Percentiles rank a stretch among this genome's conserved stretches.
phyloP scores from a whole-genome alignment of 2,797 vertebrate genomes.

The Eupleurogrammus muticus region DNA sequence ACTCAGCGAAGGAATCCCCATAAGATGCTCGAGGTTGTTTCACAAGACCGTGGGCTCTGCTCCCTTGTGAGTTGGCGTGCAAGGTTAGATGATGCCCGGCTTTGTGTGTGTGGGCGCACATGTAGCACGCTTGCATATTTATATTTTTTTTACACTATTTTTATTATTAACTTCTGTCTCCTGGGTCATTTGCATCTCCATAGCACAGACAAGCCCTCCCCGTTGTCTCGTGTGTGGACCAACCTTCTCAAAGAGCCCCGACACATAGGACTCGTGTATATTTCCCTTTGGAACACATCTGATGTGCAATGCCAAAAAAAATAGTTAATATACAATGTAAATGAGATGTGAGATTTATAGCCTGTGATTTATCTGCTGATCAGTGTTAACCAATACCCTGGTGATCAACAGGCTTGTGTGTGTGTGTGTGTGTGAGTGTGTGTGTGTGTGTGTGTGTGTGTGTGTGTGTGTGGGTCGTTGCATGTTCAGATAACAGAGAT shows the following conservation, averaged over 20 bases:
- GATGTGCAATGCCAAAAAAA: not conserved
- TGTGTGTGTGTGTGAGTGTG: not conserved
- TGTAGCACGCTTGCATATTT: conserved; percentile 37
- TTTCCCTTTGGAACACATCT: not conserved
- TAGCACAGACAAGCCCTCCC: conserved; percentile 13
- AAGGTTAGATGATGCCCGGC: conserved; percentile 60
- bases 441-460: conserved; percentile 15
- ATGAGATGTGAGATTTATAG: not conserved
- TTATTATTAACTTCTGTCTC: conserved; percentile 42
- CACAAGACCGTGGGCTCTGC: conserved; percentile 28
- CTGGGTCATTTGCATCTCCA: conserved; percentile 68
- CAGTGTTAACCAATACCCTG: not conserved
- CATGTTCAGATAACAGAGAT: conserved; percentile 45
- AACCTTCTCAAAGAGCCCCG: not conserved
- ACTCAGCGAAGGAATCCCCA: conserved; percentile 61
- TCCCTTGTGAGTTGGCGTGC: conserved; percentile 60
- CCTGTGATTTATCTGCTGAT: conserved; percentile 6
- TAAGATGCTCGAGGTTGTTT: conserved; percentile 41
- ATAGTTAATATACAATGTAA: not conserved
- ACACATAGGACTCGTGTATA: not conserved
- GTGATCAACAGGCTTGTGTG: conserved; percentile 38
- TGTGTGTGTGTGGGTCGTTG: conserved; percentile 6
- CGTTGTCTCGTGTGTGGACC: conserved; percentile 14
- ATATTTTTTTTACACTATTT: conserved; percentile 37
- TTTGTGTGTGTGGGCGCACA: conserved; percentile 14